A percentile compares a stretch with the other conserved stretches of the same genome.
phyloP scores from a whole-genome alignment of 92 coral and sea anemone species.

The Paramuricea clavata region DNA sequence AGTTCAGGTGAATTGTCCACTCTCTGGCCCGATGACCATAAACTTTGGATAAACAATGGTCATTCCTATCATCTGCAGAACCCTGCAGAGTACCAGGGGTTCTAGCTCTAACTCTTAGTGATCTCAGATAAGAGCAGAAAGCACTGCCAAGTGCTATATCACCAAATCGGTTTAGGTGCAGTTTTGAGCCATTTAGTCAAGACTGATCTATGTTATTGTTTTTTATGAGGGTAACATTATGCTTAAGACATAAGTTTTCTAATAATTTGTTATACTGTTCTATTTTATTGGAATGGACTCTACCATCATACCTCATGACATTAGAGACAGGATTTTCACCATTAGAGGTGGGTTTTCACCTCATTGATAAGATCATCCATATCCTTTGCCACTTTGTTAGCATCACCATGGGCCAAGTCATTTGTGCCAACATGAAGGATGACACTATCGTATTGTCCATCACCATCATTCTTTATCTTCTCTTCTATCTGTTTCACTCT shows the following conservation, averaged over 20 bases:
- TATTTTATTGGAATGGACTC: too few species aligned
- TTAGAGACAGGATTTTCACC: not conserved
- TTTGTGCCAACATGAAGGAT: too few species aligned
- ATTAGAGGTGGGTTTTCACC: not conserved
- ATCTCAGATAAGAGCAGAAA: too few species aligned
- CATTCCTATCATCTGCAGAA: not conserved
- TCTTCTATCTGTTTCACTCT: too few species aligned
- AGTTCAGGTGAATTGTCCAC: too few species aligned
- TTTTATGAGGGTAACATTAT: not conserved
- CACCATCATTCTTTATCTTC: not conserved
- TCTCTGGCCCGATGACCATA: too few species aligned
- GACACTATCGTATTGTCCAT: not conserved
- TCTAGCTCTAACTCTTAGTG: too few species aligned
- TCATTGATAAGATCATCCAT: not conserved
- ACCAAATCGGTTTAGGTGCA: not conserved
- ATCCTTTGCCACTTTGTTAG: not conserved
- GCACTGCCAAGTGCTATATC: not conserved
- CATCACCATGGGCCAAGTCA: not conserved
- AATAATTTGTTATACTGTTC: too few species aligned
- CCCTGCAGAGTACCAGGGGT: too few species aligned
- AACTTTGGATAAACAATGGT: not conserved
- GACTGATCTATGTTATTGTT: too few species aligned
- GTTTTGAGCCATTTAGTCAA: too few species aligned
- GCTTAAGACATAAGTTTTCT: not conserved
- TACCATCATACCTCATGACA: not conserved